Evolutionary conservation across 1,140 invertebrate genomes (phyloP).

Genomic region (Aphaenogaster floridana): DNA sequence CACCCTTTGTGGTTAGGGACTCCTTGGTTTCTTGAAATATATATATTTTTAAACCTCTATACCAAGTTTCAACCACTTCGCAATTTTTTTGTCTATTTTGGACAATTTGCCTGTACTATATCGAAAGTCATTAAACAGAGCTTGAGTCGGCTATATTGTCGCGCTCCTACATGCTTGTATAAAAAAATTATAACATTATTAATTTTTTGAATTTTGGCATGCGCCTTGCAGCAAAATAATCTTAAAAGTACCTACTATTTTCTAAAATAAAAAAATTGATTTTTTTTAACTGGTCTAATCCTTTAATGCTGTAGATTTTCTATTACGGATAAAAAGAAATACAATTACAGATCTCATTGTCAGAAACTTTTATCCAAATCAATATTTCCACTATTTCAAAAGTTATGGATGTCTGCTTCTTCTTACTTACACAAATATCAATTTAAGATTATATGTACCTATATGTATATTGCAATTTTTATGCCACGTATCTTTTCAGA

Average conservation of each 20-base stretch:
- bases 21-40: neutral
- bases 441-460: neutral
- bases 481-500: neutral
- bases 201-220: no score
- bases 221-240: no score
- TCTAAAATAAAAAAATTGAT: no score
- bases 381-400: slow-evolving; percentile 7
- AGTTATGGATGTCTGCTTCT: neutral
- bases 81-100: slow-evolving; percentile 7
- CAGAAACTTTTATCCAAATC: neutral
- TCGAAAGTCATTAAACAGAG: no score
- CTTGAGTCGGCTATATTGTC: no score
- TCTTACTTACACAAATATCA: neutral
- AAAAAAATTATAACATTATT: no score
- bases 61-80: neutral
- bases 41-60: neutral
- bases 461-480: neutral
- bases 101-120: neutral
- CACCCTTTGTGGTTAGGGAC: neutral
- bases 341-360: neutral
- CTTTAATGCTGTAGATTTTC: neutral
- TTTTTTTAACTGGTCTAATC: no score
- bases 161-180: no score
- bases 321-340: neutral
- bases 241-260: no score